These are phyloP conservation scores for Cherax quadricarinatus DNA, from an alignment of 1,140 invertebrate genomes.

Conservation along the genomic window DNA sequence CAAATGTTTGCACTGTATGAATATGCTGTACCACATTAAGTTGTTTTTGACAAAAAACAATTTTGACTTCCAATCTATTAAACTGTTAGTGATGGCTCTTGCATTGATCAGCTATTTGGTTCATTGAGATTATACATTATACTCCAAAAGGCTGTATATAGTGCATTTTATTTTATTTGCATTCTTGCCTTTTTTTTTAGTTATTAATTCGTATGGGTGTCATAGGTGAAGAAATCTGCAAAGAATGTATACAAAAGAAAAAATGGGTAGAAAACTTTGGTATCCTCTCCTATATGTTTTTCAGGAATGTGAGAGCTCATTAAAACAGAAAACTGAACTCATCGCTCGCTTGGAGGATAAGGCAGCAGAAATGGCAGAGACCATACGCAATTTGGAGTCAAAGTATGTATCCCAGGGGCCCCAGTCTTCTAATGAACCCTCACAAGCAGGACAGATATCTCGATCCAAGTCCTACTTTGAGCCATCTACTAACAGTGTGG, in stretches of 20 bases:
- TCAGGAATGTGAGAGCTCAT: conserved; percentile 73
- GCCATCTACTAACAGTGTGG: conserved; percentile 35
- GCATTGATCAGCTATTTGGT: not conserved
- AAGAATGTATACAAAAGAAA: conserved; percentile 29
- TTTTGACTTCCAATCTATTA: not conserved
- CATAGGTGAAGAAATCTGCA: conserved; percentile 29
- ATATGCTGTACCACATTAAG: not conserved
- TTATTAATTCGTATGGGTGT: not conserved
- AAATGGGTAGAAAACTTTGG: conserved; percentile 14
- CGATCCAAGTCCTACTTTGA: conserved; percentile 63
- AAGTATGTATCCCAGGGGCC: conserved; percentile 72
- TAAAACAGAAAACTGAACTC: conserved; percentile 73
- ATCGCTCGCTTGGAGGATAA: conserved; percentile 65
- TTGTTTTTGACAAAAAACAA: not conserved
- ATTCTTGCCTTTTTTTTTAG: conserved; percentile 9
- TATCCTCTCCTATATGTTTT: conserved; percentile 69
- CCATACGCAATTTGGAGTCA: conserved; percentile 72
- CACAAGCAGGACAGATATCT: conserved; percentile 61
- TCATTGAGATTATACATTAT: not conserved
- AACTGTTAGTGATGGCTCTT: conserved; percentile 15
- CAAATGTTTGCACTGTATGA: not conserved
- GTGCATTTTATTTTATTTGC: conserved; percentile 13
- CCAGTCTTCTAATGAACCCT: conserved; percentile 61
- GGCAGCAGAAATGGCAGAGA: conserved; percentile 69
- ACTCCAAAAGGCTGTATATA: not conserved